Base-by-base conservation (phyloP, 2,888 invertebrate species). In the Aplocera efformata region DNA sequence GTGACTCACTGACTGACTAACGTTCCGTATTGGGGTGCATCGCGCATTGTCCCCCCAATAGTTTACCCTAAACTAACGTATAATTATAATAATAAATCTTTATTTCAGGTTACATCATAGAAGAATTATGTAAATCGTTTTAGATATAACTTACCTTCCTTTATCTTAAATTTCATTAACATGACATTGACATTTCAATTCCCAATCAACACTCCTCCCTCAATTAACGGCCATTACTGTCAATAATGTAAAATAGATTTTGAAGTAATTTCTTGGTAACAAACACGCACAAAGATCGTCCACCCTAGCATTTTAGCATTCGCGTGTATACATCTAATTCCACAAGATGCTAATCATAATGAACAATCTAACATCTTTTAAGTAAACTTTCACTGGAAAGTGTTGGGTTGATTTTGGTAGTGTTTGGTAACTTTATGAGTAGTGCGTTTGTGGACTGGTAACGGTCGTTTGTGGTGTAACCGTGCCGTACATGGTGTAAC, bases 341-440 rank as follows among this genome's bases (percentile, higher is more conserved):
- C 5, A 25, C 7, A 33, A 38, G 52, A 50, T 48, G 40, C 28
- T 48, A 45, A 48, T 43, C 42, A 32, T 32, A 41, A 13, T 50
- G 63, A 65, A 56, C 51, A 42, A 47, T 51, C 50, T 39, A 46
- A 21, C 20, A 10, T 13, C 58, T 68, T 61, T 67, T 66, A 40
- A 60, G 63, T 30, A 20, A 24, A 75, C 83, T 83, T 83, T 84
- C 82, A 63, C 80, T 62, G 58, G 62, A 56, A 68, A 70, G 45
- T 43, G 34, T 35, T 73, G 69, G 66, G 63, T 53, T 42, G 37
- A 48, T 35, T 40, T 49, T 31, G 39, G 48, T 22, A 22, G 32
- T 29, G 45, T 50, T 43, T 39, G 13, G 45, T 45, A 45, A 45
- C 23, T 13, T 20, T 31, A 40, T 13, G 21, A 17, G 21, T 33